Evolutionary conservation across 2,797 vertebrate genomes (phyloP), one percentile per base, ranked within the genome.

Genomic region (Pipistrellus pygmaeus): DNA sequence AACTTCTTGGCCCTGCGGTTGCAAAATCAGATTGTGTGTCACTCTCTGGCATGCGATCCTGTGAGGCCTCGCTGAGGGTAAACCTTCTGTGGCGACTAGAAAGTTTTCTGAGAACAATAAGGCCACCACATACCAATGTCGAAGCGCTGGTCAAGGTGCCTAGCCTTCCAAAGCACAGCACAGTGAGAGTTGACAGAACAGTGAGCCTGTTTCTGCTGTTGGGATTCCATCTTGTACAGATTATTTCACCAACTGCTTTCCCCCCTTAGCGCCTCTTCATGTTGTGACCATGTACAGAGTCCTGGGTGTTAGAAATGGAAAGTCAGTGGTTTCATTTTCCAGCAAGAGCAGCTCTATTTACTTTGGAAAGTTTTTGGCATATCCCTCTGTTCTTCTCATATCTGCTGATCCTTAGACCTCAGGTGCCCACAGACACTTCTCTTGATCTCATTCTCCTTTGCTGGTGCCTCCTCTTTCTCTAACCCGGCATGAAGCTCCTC

Each of bases 21-120:
- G 82, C 94, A 94, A 95, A 96, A 95, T 90, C 81, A 95, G 83
- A 90, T 62, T 73, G 44, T n/a, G 27, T 4, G 21, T 80, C 69
- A 25, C 23, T 73, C 30, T 57, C 85, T 88, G 94, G 93, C 48
- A 5, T 51, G 62, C 6, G 72, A 6, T 46, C 69, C 51, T 51
- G 23, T 13, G 30, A 11, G 32, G 32, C 44, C 69, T 66, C 73
- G 78, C 68, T 68, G 35, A 8, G 12, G n/a, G 44, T 17, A 30
- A 81, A 76, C 25, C 21, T 92, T 92, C 44, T 73, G 17, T 20
- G 32, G 14, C 20, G 32, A 76, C 72, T 68, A 83, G 68, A 66
- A 91, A 46, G 77, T 62, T 94, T 84, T 87, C 91, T 85, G 91
- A 91, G 51, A 72, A 66, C 41, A 69, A 1, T 1, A 14, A 78